Conservation (phyloP, 2,797 vertebrate species). For the Acrossocheilus wenchowensis region DNA sequence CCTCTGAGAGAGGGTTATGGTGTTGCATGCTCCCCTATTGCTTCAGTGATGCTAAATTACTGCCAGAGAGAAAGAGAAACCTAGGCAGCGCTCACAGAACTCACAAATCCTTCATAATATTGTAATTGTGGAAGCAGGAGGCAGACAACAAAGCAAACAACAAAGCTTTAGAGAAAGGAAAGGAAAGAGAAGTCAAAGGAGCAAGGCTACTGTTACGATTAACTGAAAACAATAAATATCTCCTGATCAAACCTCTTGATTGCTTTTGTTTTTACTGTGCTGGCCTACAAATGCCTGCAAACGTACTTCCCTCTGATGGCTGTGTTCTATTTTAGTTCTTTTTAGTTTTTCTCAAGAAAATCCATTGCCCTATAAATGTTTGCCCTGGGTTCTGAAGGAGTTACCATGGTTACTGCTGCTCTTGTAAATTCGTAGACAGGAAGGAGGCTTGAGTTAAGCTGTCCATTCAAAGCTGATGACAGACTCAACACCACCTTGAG, state of each 20-base stretch:
- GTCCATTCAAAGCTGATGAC: not conserved
- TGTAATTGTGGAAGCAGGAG: conserved; percentile 22
- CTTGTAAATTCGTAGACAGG: conserved; percentile 12
- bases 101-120: conserved; percentile 4
- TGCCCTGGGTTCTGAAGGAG: conserved; percentile 36
- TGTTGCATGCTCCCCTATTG: not conserved
- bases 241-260: not conserved
- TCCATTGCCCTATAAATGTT: conserved; percentile 53
- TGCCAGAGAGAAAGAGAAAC: conserved; percentile 29
- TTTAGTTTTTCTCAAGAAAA: conserved; percentile 42
- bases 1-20: conserved; percentile 16
- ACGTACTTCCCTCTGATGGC: not conserved
- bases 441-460: conserved; percentile 25
- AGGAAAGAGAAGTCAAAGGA: not conserved
- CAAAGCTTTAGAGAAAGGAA: conserved; percentile 4
- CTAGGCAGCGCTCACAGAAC: not conserved
- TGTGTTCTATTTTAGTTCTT: conserved; percentile 32
- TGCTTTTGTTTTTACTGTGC: not conserved
- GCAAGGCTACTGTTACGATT: not conserved
- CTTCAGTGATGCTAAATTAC: conserved; percentile 42
- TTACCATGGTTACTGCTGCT: conserved; percentile 53
- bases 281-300: not conserved
- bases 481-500: conserved; percentile 32
- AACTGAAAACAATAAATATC: not conserved
- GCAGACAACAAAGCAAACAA: conserved; percentile 6